Percentiles rank a stretch among this genome's conserved stretches.
phyloP scores from a whole-genome alignment of 2,113 vertebrate species.

The Corythornis cristatus region DNA sequence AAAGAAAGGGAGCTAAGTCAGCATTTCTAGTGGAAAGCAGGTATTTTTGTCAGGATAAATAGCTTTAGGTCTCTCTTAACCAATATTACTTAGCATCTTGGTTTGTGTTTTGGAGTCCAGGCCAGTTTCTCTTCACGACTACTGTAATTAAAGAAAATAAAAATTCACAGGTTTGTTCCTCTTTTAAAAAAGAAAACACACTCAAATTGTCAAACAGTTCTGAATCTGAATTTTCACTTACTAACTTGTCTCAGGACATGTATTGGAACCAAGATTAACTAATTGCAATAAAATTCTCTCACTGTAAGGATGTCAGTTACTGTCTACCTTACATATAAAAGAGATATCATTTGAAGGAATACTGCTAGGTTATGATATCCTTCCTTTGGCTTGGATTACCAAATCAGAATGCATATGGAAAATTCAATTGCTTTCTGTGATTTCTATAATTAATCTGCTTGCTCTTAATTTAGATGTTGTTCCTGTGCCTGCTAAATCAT shows the following conservation, averaged over 20 bases:
- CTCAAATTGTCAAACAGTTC: neutral
- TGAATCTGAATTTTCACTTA: neutral
- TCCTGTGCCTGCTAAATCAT: constrained; percentile 39
- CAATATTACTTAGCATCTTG: neutral
- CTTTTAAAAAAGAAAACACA: neutral
- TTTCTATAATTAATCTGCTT: constrained; percentile 44
- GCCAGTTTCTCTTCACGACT: neutral
- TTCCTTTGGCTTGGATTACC: neutral
- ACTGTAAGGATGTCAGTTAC: neutral
- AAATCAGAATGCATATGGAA: constrained; percentile 4
- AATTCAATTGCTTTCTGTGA: constrained; percentile 14
- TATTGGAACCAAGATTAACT: neutral
- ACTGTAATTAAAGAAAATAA: neutral
- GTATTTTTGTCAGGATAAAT: neutral
- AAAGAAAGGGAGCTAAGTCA: neutral
- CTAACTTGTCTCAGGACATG: neutral
- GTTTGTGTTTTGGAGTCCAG: constrained; percentile 8
- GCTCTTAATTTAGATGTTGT: constrained; percentile 51
- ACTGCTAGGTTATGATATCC: neutral
- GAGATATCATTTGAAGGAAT: neutral
- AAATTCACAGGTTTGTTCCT: neutral
- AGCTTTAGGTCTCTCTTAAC: neutral
- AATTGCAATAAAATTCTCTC: neutral
- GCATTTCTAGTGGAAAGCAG: neutral
- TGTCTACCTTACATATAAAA: neutral